A percentile compares a stretch with the other conserved stretches of the same genome.
phyloP scores from a whole-genome alignment of 2,113 vertebrate genomes.

The Chamaea fasciata region DNA sequence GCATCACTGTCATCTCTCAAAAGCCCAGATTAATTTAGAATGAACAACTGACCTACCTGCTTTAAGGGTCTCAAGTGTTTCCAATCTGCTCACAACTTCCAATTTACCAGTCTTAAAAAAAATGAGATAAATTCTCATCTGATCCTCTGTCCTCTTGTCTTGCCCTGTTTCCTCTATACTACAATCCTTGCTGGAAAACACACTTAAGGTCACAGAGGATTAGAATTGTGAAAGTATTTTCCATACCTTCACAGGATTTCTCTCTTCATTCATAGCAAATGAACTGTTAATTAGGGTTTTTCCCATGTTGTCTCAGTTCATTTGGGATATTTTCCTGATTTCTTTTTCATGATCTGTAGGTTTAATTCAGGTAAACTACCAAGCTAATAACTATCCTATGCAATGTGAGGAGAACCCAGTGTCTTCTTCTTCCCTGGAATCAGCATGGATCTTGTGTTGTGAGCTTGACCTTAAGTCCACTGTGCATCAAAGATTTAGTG shows the following conservation, averaged over 20 bases:
- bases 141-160: not conserved
- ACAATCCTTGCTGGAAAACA: not conserved
- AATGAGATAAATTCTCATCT: not conserved
- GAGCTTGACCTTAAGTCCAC: rapidly evolving
- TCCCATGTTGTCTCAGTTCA: rapidly evolving
- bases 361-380: not conserved
- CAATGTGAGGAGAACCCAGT: not conserved
- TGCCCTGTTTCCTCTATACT: not conserved
- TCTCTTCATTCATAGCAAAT: not conserved
- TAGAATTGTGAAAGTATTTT: not conserved
- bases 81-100: rapidly evolving
- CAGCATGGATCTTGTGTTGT: rapidly evolving
- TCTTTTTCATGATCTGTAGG: not conserved
- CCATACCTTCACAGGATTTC: not conserved
- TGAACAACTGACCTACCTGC: not conserved
- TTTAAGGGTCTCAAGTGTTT: not conserved
- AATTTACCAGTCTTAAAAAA: not conserved
- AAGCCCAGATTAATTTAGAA: not conserved
- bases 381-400: not conserved
- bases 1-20: not conserved
- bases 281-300: not conserved
- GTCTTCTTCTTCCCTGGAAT: not conserved
- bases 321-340: not conserved
- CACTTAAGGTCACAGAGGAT: not conserved
- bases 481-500: rapidly evolving